Evolutionary conservation across 2,113 vertebrate genomes (phyloP), one percentile per base, ranked within the genome.

Genomic region (Heterochromis multidens): DNA sequence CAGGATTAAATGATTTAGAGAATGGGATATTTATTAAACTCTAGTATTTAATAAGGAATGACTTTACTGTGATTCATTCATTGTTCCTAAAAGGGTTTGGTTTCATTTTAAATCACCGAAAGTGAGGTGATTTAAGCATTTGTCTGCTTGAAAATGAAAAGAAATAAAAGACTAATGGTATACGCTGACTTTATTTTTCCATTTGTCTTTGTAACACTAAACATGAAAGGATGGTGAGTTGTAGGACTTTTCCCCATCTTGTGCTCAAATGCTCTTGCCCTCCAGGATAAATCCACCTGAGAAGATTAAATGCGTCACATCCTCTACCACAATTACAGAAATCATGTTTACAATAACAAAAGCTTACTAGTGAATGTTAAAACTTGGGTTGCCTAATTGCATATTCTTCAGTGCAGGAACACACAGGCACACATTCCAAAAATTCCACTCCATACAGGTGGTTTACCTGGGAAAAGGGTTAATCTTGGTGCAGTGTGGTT

Each of bases 161-260:
- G 1, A 1, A 0, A 7, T 12, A n/a, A 1, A n/a, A 40, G n/a
- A 35, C 33, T 40, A 40, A 35, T 2, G 2, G 35, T 67, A 16
- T 17, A 10, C 9, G 3, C 63, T 46, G 63, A 1, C 0, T 46
- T 43, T 0, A 7, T 17, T 46, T 46, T 43, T 43, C 12, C 1
- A 16, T 43, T 10, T 17, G 40, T 25, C 35, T 67, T 25, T 43
- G n/a, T 17, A 43, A 3, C n/a, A 0, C n/a, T 67, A 67, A 67
- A 40, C 4, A 7, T 1, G 0, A 67, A 67, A 67, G 7, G 3
- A 25, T 1, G n/a, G 37, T 2, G 37, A 25, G 4, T 2, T 3
- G 29, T 29, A 33, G 8, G 29, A 62, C 2, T 5, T 21, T 14
- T 13, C n/a, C 4, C 35, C 12, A 40, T 23, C 21, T 4, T 40